Percentiles rank a stretch among this genome's conserved stretches.
Conservation (phyloP, 2,797 vertebrate species). For the Anabas testudineus region DNA sequence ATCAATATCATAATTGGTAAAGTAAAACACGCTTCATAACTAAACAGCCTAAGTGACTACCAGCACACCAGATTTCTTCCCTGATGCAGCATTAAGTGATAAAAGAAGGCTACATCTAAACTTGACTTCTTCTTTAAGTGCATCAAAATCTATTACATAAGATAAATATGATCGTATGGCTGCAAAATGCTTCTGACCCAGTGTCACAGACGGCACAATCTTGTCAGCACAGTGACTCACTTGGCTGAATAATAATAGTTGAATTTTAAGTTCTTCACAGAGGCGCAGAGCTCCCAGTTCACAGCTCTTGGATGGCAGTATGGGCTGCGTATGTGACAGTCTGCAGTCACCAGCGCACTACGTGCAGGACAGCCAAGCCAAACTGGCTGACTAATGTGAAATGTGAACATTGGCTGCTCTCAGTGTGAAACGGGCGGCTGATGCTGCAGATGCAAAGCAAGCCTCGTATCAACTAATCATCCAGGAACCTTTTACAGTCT, state of each 20-base stretch:
- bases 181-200: conserved; percentile 42
- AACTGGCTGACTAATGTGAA: conserved; percentile 60
- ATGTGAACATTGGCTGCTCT: conserved; percentile 58
- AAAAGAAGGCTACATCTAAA: conserved; percentile 38
- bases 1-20: conserved; percentile 7
- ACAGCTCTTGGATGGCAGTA: conserved; percentile 42
- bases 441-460: conserved; percentile 54
- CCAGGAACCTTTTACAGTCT: conserved; percentile 19
- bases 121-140: conserved; percentile 36
- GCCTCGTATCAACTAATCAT: conserved; percentile 4
- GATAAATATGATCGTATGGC: conserved; percentile 28
- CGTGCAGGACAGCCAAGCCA: conserved; percentile 42
- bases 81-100: conserved; percentile 33
- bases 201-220: conserved; percentile 36
- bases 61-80: conserved; percentile 1
- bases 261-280: conserved; percentile 53
- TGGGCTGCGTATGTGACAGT: conserved; percentile 41
- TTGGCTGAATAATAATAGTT: conserved; percentile 47
- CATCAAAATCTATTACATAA: conserved; percentile 40
- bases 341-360: conserved; percentile 53
- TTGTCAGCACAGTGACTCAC: conserved; percentile 43
- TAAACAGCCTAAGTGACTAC: conserved; percentile 18
- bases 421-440: conserved; percentile 37
- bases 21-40: conserved; percentile 3
- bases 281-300: conserved; percentile 34